Conservation (phyloP, 2,888 invertebrate species). For the Agapostemon virescens region DNA sequence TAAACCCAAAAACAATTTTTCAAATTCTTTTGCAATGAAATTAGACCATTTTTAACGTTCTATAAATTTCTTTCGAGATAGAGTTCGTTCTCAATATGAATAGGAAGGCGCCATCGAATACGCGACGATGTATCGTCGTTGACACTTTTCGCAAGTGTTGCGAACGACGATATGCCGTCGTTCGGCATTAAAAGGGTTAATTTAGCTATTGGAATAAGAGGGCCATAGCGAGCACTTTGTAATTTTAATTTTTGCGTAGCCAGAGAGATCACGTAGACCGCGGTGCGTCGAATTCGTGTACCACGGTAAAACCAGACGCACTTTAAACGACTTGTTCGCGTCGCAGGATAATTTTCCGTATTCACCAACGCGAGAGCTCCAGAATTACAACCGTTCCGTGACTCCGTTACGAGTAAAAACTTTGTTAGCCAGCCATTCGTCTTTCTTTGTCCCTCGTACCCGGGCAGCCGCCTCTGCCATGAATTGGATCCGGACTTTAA, state of each 20-base stretch:
- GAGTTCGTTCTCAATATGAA: too few species aligned
- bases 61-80: too few species aligned
- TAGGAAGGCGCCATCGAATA: too few species aligned
- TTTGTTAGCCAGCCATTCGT: background rate
- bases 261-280: background rate
- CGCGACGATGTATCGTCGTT: too few species aligned
- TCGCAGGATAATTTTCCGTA: background rate
- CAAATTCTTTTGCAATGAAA: too few species aligned
- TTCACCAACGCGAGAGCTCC: background rate
- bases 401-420: background rate
- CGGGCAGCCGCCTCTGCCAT: constrained; percentile 11
- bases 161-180: too few species aligned
- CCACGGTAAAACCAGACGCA: background rate
- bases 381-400: background rate
- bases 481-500: constrained; percentile 23
- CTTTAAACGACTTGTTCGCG: background rate
- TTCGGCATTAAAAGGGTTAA: too few species aligned
- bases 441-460: background rate
- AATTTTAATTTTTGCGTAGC: background rate
- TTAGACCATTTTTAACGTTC: too few species aligned
- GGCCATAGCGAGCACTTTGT: background rate
- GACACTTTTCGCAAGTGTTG: too few species aligned
- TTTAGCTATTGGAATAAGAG: background rate
- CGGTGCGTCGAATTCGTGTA: background rate
- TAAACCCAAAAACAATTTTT: too few species aligned